Evolutionary conservation across 2,888 invertebrate genomes (phyloP).

Genomic region (Drosophila incognita): DNA sequence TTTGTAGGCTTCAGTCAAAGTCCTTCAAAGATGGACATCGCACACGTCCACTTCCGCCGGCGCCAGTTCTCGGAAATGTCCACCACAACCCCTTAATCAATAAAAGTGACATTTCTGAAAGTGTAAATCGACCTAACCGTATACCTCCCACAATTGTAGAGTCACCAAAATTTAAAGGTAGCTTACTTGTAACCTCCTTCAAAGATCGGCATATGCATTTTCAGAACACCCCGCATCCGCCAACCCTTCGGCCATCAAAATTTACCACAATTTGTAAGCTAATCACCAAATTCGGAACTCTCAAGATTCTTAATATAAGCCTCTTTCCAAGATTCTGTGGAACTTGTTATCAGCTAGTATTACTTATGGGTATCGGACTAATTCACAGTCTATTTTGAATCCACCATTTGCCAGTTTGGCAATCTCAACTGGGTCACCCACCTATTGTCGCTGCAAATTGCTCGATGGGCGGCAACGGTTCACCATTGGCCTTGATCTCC

Average conservation of each 20-base stretch:
- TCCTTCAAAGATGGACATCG: too few relatives aligned
- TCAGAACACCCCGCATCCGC: too few relatives aligned
- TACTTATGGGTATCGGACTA: not conserved
- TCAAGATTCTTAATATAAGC: too few relatives aligned
- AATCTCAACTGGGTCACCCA: slow-evolving; percentile 27
- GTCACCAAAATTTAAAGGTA: not conserved
- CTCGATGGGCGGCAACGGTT: slow-evolving; percentile 95
- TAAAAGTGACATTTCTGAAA: not conserved
- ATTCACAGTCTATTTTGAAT: not conserved
- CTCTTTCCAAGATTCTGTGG: too few relatives aligned
- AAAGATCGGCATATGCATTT: not conserved
- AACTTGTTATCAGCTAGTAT: not conserved
- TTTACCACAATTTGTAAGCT: not conserved
- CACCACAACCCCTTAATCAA: too few relatives aligned
- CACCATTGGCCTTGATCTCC: slow-evolving; percentile 90
- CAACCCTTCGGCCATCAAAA: not conserved
- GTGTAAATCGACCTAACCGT: not conserved
- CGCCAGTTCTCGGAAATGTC: too few relatives aligned
- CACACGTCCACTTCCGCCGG: too few relatives aligned
- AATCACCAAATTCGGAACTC: not conserved
- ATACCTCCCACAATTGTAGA: not conserved
- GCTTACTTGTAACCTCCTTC: not conserved
- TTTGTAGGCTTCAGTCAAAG: too few relatives aligned
- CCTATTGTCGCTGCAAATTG: slow-evolving; percentile 96
- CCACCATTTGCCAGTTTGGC: not conserved